phyloP scores from a whole-genome alignment of 2,797 vertebrate genomes.

The Sebastes ruberrimus region DNA sequence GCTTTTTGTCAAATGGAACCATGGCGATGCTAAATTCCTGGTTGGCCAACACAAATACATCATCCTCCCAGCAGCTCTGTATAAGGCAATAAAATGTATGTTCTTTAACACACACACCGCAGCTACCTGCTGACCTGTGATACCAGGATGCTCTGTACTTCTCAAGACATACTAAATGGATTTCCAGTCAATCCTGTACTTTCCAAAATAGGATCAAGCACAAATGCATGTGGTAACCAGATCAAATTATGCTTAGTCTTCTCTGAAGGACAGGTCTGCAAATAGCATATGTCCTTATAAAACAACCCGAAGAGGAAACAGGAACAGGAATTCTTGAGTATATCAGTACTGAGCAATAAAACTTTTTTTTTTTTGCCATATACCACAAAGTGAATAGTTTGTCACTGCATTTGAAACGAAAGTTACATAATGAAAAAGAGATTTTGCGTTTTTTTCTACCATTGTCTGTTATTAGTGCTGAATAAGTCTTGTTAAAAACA shows the following conservation, averaged over 20 bases:
- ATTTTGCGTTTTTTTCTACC: neutral
- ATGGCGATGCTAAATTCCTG: neutral
- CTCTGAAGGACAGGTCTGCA: neutral
- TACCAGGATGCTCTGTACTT: neutral
- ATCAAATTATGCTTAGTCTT: constrained; percentile 12
- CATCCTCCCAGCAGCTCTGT: neutral
- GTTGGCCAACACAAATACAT: neutral
- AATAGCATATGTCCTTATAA: too few species aligned
- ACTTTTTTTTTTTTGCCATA: accelerated
- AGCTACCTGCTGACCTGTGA: neutral
- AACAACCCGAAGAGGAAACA: too few species aligned
- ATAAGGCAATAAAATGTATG: neutral
- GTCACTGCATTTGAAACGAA: neutral
- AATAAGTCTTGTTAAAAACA: neutral
- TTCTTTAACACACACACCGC: neutral
- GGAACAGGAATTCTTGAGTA: too few species aligned
- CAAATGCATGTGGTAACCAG: constrained; percentile 22
- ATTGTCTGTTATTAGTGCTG: neutral
- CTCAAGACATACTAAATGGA: neutral
- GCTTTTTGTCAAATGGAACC: neutral
- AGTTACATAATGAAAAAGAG: too few species aligned
- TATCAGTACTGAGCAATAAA: too few species aligned
- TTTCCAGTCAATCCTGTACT: neutral
- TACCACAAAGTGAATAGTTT: neutral
- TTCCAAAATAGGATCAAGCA: constrained; percentile 30